These are phyloP conservation scores for Chrysocyon brachyurus DNA, from an alignment of 2,797 vertebrate genomes.

Conservation along the genomic window DNA sequence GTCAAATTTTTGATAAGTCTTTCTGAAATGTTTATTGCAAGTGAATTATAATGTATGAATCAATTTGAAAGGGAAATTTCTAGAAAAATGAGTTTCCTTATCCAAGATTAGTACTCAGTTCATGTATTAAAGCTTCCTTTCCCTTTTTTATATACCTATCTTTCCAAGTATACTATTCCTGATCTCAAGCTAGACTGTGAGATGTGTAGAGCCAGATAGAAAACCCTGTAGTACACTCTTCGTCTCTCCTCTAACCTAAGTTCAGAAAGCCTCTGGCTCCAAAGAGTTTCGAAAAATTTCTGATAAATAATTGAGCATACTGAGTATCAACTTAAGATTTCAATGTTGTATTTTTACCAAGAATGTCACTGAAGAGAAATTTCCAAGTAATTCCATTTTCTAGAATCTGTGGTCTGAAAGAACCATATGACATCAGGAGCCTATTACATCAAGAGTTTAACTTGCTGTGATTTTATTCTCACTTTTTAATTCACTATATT, in stretches of 20 bases:
- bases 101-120: neutral
- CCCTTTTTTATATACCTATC: neutral
- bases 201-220: neutral
- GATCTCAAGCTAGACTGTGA: neutral
- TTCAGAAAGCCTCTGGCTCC: neutral
- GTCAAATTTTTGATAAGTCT: neutral
- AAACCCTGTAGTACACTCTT: neutral
- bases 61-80: neutral
- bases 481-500: neutral
- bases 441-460: neutral
- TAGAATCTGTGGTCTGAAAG: neutral
- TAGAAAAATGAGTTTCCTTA: neutral
- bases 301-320: constrained; percentile 7
- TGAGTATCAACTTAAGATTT: neutral
- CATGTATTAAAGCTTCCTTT: neutral
- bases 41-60: neutral
- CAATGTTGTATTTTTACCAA: constrained; percentile 8
- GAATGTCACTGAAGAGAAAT: neutral
- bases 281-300: neutral
- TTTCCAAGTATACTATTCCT: neutral
- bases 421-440: neutral
- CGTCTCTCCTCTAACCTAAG: neutral
- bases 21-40: neutral
- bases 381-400: neutral
- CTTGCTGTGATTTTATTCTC: constrained; percentile 55